These are phyloP conservation scores for Drosophila tanythrix DNA, from an alignment of 2,888 invertebrate genomes.

Conservation along the genomic window DNA sequence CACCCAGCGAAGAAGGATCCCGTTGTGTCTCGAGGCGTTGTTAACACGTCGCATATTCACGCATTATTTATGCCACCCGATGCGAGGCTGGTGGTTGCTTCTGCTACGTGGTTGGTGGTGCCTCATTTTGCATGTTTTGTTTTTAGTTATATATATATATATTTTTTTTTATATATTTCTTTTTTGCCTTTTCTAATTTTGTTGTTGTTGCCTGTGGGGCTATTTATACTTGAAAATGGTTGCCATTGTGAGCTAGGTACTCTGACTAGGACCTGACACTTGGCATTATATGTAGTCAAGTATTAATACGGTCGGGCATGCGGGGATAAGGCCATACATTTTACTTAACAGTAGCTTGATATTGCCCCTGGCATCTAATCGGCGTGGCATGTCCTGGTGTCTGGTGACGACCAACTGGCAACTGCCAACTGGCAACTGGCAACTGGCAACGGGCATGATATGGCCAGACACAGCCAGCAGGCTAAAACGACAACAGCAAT, in stretches of 20 bases:
- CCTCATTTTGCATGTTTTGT: constrained; percentile 54
- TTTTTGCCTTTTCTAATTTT: constrained; percentile 13
- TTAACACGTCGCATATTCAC: constrained; percentile 74
- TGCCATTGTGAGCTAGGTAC: constrained; percentile 30
- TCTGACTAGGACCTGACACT: constrained; percentile 16
- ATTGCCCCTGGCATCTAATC: constrained; percentile 50
- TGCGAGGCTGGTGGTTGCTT: constrained; percentile 1
- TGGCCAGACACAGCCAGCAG: constrained; percentile 46
- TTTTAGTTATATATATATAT: constrained; percentile 22
- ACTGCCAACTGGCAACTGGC: constrained; percentile 11
- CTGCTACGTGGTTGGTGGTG: not conserved
- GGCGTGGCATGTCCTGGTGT: constrained; percentile 22
- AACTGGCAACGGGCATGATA: constrained; percentile 49
- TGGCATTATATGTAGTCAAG: constrained; percentile 52
- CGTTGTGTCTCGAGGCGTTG: constrained; percentile 55
- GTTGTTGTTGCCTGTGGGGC: constrained; percentile 46
- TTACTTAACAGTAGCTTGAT: constrained; percentile 45
- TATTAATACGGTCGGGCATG: constrained; percentile 58
- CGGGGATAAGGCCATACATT: constrained; percentile 59
- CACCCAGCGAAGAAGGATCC: constrained; percentile 11
- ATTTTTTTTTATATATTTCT: not conserved
- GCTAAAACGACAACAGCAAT: constrained; percentile 12
- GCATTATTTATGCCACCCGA: constrained; percentile 59
- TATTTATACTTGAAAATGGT: constrained; percentile 64
- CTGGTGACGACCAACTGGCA: constrained; percentile 9